Evolutionary conservation across 1,140 invertebrate genomes (phyloP).

Genomic region (Chironomus tepperi): DNA sequence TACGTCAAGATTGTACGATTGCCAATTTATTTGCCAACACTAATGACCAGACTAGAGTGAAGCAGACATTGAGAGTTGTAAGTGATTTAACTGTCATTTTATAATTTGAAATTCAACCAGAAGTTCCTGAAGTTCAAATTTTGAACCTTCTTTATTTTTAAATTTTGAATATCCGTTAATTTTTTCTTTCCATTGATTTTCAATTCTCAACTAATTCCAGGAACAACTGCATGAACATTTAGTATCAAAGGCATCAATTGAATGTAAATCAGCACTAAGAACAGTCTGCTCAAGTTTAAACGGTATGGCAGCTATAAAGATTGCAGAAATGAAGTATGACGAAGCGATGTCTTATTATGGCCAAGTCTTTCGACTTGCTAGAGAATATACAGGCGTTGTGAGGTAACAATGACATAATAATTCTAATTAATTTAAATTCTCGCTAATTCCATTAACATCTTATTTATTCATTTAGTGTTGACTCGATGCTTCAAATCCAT

Average conservation of each 20-base stretch:
- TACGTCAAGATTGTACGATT: slow-evolving; percentile 65
- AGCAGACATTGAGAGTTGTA: slow-evolving; percentile 37
- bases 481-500: slow-evolving; percentile 53
- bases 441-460: not conserved
- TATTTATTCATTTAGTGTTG: slow-evolving; percentile 33
- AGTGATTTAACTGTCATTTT: too few species aligned
- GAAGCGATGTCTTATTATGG: slow-evolving; percentile 54
- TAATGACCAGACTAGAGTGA: slow-evolving; percentile 26
- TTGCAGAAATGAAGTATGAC: slow-evolving; percentile 47
- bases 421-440: too few species aligned
- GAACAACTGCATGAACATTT: slow-evolving; percentile 57
- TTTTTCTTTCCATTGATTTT: too few species aligned
- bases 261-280: slow-evolving; percentile 58
- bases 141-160: too few species aligned
- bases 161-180: too few species aligned
- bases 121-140: too few species aligned
- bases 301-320: slow-evolving; percentile 53
- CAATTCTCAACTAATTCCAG: slow-evolving; percentile 27
- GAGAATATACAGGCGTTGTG: slow-evolving; percentile 43
- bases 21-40: slow-evolving; percentile 44
- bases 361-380: slow-evolving; percentile 46
- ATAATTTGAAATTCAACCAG: too few species aligned
- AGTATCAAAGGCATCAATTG: slow-evolving; percentile 51
- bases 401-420: too few species aligned
- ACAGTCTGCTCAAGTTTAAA: slow-evolving; percentile 54